Evolutionary conservation across 2,888 invertebrate species (phyloP), one percentile per base, ranked within the genome.

Genomic region (Oligia latruncula): DNA sequence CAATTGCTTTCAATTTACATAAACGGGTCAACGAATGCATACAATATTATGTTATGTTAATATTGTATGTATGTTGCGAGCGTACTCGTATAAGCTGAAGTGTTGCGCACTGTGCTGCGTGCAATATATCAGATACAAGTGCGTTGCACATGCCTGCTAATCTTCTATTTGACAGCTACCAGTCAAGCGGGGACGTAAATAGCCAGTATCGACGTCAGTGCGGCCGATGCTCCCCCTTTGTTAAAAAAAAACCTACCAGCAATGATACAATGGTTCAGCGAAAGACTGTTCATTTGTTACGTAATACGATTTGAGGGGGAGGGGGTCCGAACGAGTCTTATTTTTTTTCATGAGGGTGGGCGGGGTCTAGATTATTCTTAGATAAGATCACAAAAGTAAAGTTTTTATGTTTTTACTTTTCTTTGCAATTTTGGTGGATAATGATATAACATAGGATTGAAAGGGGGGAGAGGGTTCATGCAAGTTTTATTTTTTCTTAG

Each of bases 141-240:
- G 90, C 89, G 83, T 74, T 91, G 91, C 92, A 90, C 92, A 86
- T 91, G 90, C 88, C 89, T 91, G 93, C 91, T 93, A 93, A 94
- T 95, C 93, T 93, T 88, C 88, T 90, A 90, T 93, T 94, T 94
- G 95, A 95, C 94, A 93, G 94, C 91, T 91, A 93, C 92, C 95
- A 94, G 93, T 92, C 90, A 93, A 91, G 88, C 90, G 86, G 90
- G 77, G 87, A 92, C 94, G 91, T 88, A 95, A 95, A 96, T 96
- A 96, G 91, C 94, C 83, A 75, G 87, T 80, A 88, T 87, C 88
- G 88, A 94, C 95, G 95, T 95, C 95, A 95, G 78, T 88, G 88
- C 88, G 89, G 95, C 81, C 94, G 91, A 93, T 94, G 95, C 93
- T 92, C 95, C 90, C 92, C 88, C 74, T 77, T 81, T 82, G 71